Evolutionary conservation across 2,797 vertebrate species (phyloP).

Genomic region (Eupleurogrammus muticus): DNA sequence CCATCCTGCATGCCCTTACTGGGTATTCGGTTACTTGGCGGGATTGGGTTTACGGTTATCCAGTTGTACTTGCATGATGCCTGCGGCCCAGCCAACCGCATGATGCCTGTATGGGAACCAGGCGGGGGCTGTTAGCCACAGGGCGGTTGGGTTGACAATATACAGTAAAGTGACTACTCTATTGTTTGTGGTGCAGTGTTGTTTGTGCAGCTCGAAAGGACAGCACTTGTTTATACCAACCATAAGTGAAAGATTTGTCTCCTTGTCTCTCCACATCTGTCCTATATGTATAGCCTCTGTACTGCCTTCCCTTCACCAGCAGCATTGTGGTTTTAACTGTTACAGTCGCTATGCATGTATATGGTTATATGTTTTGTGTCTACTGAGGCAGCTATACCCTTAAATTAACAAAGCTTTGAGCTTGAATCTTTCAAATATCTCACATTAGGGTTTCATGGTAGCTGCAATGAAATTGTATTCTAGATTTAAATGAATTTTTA

Average conservation of each 20-base stretch:
- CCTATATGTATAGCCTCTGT: slow-evolving; percentile 53
- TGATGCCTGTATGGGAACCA: slow-evolving; percentile 67
- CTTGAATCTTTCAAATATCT: slow-evolving; percentile 74
- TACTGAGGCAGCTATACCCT: slow-evolving; percentile 73
- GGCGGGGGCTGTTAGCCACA: slow-evolving; percentile 60
- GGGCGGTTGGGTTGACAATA: slow-evolving; percentile 64
- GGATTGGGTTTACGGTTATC: slow-evolving; percentile 49
- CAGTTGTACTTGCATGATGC: slow-evolving; percentile 53
- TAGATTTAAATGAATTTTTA: slow-evolving; percentile 33
- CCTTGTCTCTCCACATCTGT: slow-evolving; percentile 72
- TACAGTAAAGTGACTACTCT: slow-evolving; percentile 69
- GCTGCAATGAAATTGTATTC: slow-evolving; percentile 53
- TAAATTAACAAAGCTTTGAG: slow-evolving; percentile 83
- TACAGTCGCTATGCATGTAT: slow-evolving; percentile 68
- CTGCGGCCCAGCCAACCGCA: slow-evolving; percentile 59
- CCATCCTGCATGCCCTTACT: slow-evolving; percentile 31
- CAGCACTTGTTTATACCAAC: slow-evolving; percentile 72
- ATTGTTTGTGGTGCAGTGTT: slow-evolving; percentile 78
- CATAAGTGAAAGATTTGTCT: slow-evolving; percentile 81
- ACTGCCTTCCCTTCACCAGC: slow-evolving; percentile 65
- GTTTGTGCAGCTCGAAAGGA: slow-evolving; percentile 75
- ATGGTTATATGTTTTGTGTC: slow-evolving; percentile 77
- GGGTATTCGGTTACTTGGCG: slow-evolving; percentile 39
- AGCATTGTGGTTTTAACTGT: slow-evolving; percentile 79
- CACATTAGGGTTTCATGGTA: slow-evolving; percentile 59